Percentiles rank a stretch among this genome's conserved stretches.
phyloP scores from a whole-genome alignment of 2,113 vertebrate genomes.

The Leptobrachium ailaonicum region DNA sequence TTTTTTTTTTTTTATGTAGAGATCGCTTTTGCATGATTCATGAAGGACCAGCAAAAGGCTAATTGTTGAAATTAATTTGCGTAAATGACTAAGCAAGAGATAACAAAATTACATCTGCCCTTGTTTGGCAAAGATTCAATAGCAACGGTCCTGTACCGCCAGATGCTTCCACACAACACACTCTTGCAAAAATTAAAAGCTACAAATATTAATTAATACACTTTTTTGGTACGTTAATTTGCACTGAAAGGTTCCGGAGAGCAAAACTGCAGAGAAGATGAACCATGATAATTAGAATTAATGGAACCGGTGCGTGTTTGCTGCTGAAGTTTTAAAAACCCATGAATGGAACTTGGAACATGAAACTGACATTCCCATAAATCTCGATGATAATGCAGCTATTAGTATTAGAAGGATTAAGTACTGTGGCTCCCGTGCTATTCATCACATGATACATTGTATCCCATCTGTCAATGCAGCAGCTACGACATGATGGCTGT shows the following conservation, averaged over 20 bases:
- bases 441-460: slow-evolving; percentile 79
- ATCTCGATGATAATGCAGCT: slow-evolving; percentile 84
- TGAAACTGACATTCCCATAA: slow-evolving; percentile 89
- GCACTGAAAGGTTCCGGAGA: slow-evolving; percentile 85
- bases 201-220: slow-evolving; percentile 97
- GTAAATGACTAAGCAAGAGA: slow-evolving; percentile 97
- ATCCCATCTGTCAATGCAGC: slow-evolving; percentile 75
- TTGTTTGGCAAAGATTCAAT: slow-evolving; percentile 93
- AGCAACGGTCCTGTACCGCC: slow-evolving; percentile 81
- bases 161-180: slow-evolving; percentile 91
- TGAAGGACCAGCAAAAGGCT: slow-evolving; percentile 92
- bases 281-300: slow-evolving; percentile 91
- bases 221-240: slow-evolving; percentile 91
- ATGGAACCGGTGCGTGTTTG: slow-evolving; percentile 82
- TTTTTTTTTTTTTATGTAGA: slow-evolving; percentile 72
- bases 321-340: slow-evolving; percentile 81
- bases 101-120: slow-evolving; percentile 99
- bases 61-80: slow-evolving; percentile 99
- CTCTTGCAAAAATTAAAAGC: slow-evolving; percentile 91
- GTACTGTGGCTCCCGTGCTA: slow-evolving; percentile 73
- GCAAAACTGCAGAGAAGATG: slow-evolving; percentile 82
- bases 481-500: slow-evolving; percentile 68
- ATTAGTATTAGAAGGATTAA: slow-evolving; percentile 86
- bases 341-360: slow-evolving; percentile 79
- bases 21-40: slow-evolving; percentile 89